Percentiles rank a stretch among this genome's conserved stretches.
Evolutionary conservation across 1,140 invertebrate species (phyloP).

Genomic region (Ostrea edulis): DNA sequence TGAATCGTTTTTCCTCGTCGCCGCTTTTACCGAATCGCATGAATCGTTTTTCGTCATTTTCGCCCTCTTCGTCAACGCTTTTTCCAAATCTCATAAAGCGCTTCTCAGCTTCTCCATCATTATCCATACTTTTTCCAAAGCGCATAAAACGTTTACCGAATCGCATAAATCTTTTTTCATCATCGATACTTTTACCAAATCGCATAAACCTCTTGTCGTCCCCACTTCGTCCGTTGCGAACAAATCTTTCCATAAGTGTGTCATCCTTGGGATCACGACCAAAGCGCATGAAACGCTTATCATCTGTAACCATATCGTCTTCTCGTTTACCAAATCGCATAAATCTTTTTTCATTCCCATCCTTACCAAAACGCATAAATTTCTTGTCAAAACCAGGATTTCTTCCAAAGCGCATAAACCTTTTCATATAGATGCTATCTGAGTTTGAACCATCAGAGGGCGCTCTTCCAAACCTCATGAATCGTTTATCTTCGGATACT

Average conservation of each 20-base stretch:
- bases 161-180: conserved; percentile 58
- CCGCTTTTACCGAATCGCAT: conserved; percentile 62
- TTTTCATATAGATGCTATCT: conserved; percentile 58
- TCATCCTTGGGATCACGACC: conserved; percentile 52
- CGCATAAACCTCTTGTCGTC: conserved; percentile 67
- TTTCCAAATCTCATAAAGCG: conserved; percentile 64
- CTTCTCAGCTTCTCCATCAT: conserved; percentile 49
- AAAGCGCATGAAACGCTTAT: conserved; percentile 74
- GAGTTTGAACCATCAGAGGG: conserved; percentile 44
- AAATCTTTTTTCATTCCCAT: conserved; percentile 60
- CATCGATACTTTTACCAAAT: conserved; percentile 54
- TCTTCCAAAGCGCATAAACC: conserved; percentile 73
- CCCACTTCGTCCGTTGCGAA: conserved; percentile 55
- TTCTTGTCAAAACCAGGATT: conserved; percentile 52
- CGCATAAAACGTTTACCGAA: conserved; percentile 49
- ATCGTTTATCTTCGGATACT: conserved; percentile 61
- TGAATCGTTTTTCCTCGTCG: conserved; percentile 65
- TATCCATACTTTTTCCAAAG: background rate
- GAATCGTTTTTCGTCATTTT: conserved; percentile 57
- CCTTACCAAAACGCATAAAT: conserved; percentile 68
- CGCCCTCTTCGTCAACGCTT: conserved; percentile 62
- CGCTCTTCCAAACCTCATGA: conserved; percentile 69
- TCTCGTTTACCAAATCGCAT: conserved; percentile 63
- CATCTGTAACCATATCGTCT: conserved; percentile 48
- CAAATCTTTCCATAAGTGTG: conserved; percentile 59